Evolutionary conservation across 2,797 vertebrate genomes (phyloP), one percentile per base, ranked within the genome.

Genomic region (Rousettus madagascariensis): DNA sequence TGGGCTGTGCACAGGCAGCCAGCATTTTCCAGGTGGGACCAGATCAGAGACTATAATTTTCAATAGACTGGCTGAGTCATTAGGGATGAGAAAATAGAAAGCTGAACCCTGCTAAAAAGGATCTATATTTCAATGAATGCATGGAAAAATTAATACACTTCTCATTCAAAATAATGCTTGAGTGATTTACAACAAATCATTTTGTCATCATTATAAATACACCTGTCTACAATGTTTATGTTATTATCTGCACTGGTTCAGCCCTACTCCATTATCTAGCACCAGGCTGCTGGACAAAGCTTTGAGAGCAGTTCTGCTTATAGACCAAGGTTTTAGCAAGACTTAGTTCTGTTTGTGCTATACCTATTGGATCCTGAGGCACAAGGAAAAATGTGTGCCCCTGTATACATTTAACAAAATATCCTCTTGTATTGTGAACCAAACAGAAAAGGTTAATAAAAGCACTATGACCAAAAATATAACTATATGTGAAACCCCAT

Each of bases 61-160:
- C 63, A 53, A 53, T n/a, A 88, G 28, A 68, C 1, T 9, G 33
- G 8, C 20, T 74, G 66, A 83, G 36, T 86, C 38, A 59, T 74
- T 72, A 84, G n/a, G 46, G 78, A 91, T 72, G 51, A 55, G 41
- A 91, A 86, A 94, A 72, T 17, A 61, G 33, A 85, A 91, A 91
- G 26, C 6, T 28, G 12, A 94, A 66, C 10, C 4, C 51, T 30
- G 72, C 16, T 51, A 41, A 55, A 83, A 72, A 66, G n/a, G 38
- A 53, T 51, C 66, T 80, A 53, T 55, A 78, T 80, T 90, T 95
- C 55, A 94, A 66, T 61, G 41, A 94, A 51, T 17, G 22, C 20
- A 65, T 92, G 36, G 59, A 89, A 74, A 96, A 72, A 55, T 49
- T 15, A 94, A 95, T 53, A n/a, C 4, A 78, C 71, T 88, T 83